Base-by-base conservation (phyloP, 2,888 invertebrate genomes). In the Meteorus colon region DNA sequence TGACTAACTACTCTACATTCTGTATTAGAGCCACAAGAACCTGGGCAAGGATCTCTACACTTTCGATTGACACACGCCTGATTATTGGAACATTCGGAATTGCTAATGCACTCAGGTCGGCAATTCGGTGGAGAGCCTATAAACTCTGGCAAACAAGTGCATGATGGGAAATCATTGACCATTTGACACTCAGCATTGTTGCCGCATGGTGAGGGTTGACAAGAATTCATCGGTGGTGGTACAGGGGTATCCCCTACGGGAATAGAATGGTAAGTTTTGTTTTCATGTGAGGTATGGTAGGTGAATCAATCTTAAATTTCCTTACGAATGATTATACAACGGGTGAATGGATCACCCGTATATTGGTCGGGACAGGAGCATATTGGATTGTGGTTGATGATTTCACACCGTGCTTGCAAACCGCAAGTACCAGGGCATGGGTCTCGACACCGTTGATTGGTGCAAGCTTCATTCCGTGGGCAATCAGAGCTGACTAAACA, bases 1-100 rank as follows among this genome's bases (percentile, higher is more conserved):
- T 96, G 94, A 86, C 94, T 95, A 19, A 95, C 91, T 16, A 95
- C 95, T 85, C 92, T 92, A 84, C 95, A 95, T 86, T 93, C 90
- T 6, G 95, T 92, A 85, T 94, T 95, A 12, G 90, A 83, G 41
- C 95, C 95, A 88, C 96, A 96, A 4, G 93, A 91, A 45, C 92
- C 93, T 41, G 92, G 91, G 84, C 95, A 96, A 24, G 95, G 95
- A 89, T 96, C 94, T 76, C 90, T 90, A 88, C 96, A 96, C 90
- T 94, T 95, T 85, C 93, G 93, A 83, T 92, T 93, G 73, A 96
- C 93, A 86, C 96, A 96, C 27, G 96, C 94, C 85, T 92, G 92
- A 83, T 92, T 93, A 79, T 92, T 93, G 69, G 93, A 90, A 86
- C 96, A 96, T 84, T 96, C 95, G 10, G 94, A 91, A 82, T 94